Conservation (phyloP, 2,888 invertebrate genomes). For the Drosophila basisetae region DNA sequence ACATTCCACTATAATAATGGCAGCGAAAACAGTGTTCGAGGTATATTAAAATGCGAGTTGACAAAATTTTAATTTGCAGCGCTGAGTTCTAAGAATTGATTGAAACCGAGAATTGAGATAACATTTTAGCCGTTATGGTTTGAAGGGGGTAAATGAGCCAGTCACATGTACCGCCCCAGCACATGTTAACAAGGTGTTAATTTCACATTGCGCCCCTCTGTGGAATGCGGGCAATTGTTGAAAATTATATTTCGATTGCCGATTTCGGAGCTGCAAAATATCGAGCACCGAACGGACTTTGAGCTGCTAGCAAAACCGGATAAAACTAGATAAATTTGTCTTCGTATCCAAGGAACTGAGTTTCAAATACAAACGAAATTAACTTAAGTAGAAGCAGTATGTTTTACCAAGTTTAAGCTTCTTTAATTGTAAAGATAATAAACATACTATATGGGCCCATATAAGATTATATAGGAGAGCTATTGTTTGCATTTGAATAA, state of each 20-base stretch:
- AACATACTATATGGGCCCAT: not conserved
- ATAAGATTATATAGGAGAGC: not conserved
- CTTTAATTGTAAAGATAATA: not conserved
- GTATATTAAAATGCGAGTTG: conserved; percentile 60
- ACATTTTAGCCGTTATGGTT: conserved; percentile 46
- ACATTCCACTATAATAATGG: conserved; percentile 39
- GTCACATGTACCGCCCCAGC: conserved; percentile 18
- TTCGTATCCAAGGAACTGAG: not conserved
- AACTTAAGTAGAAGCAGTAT: not conserved
- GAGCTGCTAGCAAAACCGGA: conserved; percentile 10
- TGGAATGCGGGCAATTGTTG: conserved; percentile 63
- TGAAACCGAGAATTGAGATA: conserved; percentile 58
- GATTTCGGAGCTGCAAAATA: conserved; percentile 25
- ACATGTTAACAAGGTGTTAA: conserved; percentile 60
- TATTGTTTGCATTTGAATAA: not conserved
- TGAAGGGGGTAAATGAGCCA: conserved; percentile 27
- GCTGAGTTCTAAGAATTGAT: conserved; percentile 54
- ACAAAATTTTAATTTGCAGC: conserved; percentile 72
- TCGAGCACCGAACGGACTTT: conserved; percentile 24
- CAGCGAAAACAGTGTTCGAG: conserved; percentile 33
- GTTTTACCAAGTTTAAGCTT: not conserved
- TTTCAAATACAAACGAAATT: not conserved
- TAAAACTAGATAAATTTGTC: not conserved
- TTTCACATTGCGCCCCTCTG: conserved; percentile 39
- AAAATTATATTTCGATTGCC: conserved; percentile 55